These are phyloP conservation scores for Potamilus streckersoni DNA, from an alignment of 1,140 invertebrate species.

Conservation along the genomic window DNA sequence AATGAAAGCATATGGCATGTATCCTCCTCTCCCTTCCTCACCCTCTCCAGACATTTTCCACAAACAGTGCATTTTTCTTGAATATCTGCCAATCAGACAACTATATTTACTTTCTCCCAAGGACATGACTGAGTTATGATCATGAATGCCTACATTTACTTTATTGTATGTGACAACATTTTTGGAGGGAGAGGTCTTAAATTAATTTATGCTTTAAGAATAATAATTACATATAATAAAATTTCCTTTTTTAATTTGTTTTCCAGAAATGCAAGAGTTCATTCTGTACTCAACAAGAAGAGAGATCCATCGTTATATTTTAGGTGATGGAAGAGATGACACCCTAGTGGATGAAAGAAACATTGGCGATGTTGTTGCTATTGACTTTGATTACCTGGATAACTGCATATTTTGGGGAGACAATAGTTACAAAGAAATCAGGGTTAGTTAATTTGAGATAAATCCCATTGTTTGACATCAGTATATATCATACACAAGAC, in stretches of 20 bases:
- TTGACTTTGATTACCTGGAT: conserved; percentile 50
- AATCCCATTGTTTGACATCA: too few species aligned
- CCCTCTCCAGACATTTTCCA: too few species aligned
- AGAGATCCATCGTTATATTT: conserved; percentile 78
- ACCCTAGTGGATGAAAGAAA: conserved; percentile 78
- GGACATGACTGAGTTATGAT: too few species aligned
- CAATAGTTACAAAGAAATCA: conserved; percentile 70
- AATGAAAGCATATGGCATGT: too few species aligned
- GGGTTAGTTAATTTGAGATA: conserved; percentile 29
- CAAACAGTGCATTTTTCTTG: too few species aligned
- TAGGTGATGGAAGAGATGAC: conserved; percentile 70
- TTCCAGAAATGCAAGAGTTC: conserved; percentile 78
- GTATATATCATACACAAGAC: too few species aligned
- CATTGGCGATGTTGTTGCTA: conserved; percentile 69
- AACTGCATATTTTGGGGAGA: conserved; percentile 57
- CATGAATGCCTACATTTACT: too few species aligned
- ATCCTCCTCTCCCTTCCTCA: too few species aligned
- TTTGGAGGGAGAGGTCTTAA: neutral
- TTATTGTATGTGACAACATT: too few species aligned
- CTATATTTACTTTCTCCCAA: too few species aligned
- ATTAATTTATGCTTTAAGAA: neutral
- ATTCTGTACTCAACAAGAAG: conserved; percentile 82
- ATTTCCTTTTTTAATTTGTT: conserved; percentile 9
- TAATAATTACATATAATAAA: conserved; percentile 1
- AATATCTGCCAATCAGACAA: too few species aligned